Conservation (phyloP, 2,888 invertebrate species). For the Drosophila merina region DNA sequence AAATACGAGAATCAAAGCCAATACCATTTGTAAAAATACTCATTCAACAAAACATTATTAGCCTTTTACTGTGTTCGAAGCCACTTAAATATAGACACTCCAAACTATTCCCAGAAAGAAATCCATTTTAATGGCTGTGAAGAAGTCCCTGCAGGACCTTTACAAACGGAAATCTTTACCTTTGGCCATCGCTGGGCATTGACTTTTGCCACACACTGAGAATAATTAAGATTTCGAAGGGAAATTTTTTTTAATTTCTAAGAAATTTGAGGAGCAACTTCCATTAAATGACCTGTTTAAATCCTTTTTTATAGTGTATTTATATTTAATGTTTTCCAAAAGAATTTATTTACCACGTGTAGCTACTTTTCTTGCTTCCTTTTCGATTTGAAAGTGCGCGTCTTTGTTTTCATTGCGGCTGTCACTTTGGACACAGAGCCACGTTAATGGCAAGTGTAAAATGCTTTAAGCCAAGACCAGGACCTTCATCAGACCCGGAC, state of each 20-base stretch:
- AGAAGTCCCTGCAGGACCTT: constrained; percentile 23
- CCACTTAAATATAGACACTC: constrained; percentile 50
- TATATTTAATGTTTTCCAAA: not conserved
- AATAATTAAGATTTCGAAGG: not conserved
- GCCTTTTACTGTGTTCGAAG: constrained; percentile 43
- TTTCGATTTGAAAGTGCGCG: constrained; percentile 36
- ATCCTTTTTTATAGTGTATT: not conserved
- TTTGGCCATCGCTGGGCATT: constrained; percentile 44
- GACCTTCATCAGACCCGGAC: constrained; percentile 24
- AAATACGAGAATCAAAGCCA: not conserved
- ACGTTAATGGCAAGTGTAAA: constrained; percentile 80
- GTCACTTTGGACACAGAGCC: constrained; percentile 72
- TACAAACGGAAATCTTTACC: constrained; percentile 62
- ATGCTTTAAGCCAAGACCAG: constrained; percentile 73
- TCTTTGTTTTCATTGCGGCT: constrained; percentile 80
- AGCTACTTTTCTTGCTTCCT: not conserved
- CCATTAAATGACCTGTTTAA: not conserved
- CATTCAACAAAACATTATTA: not conserved
- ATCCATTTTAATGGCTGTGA: constrained; percentile 78
- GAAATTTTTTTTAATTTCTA: not conserved
- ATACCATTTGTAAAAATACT: not conserved
- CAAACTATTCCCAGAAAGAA: constrained; percentile 58
- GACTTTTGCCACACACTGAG: constrained; percentile 65
- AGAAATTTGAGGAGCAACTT: not conserved
- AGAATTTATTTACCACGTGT: not conserved